phyloP scores from a whole-genome alignment of 2,888 invertebrate genomes.

The Chaetogeoica ovagalla region DNA sequence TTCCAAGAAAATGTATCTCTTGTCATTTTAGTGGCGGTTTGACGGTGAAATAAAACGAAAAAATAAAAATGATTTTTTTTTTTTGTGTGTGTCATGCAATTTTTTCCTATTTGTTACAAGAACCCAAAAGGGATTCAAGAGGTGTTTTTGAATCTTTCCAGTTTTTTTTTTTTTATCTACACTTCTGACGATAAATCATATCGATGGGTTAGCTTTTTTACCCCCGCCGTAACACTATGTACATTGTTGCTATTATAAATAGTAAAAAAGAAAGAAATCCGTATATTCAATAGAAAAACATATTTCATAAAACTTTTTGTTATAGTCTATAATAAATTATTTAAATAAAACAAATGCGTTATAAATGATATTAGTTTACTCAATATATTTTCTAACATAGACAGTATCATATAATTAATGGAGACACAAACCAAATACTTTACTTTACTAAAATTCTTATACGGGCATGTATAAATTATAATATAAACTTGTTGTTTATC shows the following conservation, averaged over 20 bases:
- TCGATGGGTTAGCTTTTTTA: background rate
- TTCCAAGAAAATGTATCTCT: conserved; percentile 11
- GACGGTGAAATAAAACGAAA: background rate
- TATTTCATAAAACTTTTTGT: background rate
- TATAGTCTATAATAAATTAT: background rate
- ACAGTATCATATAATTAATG: background rate
- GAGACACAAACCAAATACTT: no score
- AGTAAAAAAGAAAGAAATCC: background rate
- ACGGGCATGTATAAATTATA: no score
- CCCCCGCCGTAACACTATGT: background rate
- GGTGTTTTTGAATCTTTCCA: background rate
- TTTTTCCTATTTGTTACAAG: conserved; percentile 21
- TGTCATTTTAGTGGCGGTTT: background rate
- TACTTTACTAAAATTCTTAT: no score
- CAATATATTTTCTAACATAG: background rate
- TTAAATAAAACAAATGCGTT: background rate
- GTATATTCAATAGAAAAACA: background rate
- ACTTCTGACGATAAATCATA: conserved; percentile 6
- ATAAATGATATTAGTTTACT: background rate
- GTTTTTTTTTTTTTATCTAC: conserved; percentile 7
- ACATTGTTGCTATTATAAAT: background rate
- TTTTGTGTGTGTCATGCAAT: background rate
- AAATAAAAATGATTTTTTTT: background rate
- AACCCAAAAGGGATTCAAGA: conserved; percentile 10
- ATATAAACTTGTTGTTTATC: no score